Evolutionary conservation across 1,140 invertebrate species (phyloP).

Genomic region (Drosophila sproati): DNA sequence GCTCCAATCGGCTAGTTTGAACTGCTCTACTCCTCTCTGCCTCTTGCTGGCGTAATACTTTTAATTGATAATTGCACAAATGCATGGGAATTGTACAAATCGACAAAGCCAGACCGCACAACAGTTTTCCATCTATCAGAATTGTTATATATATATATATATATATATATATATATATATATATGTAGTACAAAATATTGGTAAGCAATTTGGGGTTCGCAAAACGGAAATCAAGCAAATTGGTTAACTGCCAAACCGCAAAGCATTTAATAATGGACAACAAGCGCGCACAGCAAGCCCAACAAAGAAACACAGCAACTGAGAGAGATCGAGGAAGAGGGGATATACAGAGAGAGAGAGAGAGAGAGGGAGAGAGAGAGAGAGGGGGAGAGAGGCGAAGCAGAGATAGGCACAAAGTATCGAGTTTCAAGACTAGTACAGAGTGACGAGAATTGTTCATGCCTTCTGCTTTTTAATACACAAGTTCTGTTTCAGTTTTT

Average conservation of each 20-base stretch:
- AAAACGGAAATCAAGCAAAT: slow-evolving; percentile 70
- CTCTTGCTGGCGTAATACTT: slow-evolving; percentile 59
- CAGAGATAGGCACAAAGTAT: background rate
- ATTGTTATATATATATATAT: slow-evolving; percentile 32
- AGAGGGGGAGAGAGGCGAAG: background rate
- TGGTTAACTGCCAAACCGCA: slow-evolving; percentile 77
- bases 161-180: slow-evolving; percentile 9
- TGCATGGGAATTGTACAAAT: slow-evolving; percentile 59
- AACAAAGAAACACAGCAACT: background rate
- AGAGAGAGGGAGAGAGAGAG: background rate
- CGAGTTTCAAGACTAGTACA: background rate
- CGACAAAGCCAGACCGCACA: slow-evolving; percentile 55
- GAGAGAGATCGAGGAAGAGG: background rate
- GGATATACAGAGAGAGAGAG: too few species aligned
- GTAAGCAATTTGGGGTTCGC: slow-evolving; percentile 1
- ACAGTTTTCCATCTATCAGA: slow-evolving; percentile 73
- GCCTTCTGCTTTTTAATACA: background rate
- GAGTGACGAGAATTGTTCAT: background rate
- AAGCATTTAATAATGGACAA: slow-evolving; percentile 75
- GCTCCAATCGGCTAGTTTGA: slow-evolving; percentile 43
- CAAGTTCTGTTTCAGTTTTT: background rate
- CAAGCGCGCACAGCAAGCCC: background rate
- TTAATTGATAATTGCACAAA: slow-evolving; percentile 82
- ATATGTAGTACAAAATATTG: background rate
- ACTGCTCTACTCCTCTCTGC: background rate